Evolutionary conservation across 2,888 invertebrate species (phyloP), one percentile per base, ranked within the genome.

Genomic region (Orthosia gracilis): DNA sequence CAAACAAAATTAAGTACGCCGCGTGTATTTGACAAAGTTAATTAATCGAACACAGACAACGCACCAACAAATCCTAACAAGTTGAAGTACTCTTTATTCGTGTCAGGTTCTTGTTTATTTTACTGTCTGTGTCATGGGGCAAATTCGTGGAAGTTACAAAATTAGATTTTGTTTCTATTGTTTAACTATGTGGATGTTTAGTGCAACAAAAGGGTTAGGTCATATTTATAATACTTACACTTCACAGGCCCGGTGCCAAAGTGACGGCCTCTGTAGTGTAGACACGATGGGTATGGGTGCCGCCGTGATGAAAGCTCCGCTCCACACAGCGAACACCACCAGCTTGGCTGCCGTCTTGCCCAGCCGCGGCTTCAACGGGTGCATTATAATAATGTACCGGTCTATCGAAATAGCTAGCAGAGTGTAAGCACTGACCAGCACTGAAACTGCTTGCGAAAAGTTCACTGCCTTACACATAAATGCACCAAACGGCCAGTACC

Each of bases 311-410:
- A 98, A 92, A 0, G 99, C 98, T 0, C 98, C 97, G 11, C 97
- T 87, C 98, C 98, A 98, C 0, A 98, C 98, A 0, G 97, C 93
- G 0, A 97, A 94, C 55, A 98, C 98, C 61, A 98, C 97, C 69
- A 97, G 90, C 78, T 97, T 97, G 0, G 98, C 98, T 31, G 95
- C 93, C 0, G 94, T 97, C 90, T 98, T 98, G 40, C 98, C 98
- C 90, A 99, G 97, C 55, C 98, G 97, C 2, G 98, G 98, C 85
- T 97, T 97, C 71, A 99, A 93, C 0, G 99, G 99, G 96, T 98
- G 98, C 97, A 99, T 98, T 77, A 99, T 99, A 66, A 98, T 98
- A 91, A 98, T 97, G 91, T 98, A 99, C n/a, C 99, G 97, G 94
- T 99, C 99, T 75, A 98, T 97, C 85, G 99, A 98, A 91, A 99